phyloP scores from a whole-genome alignment of 2,888 invertebrate species.

The Dicranocentrus wangi region DNA sequence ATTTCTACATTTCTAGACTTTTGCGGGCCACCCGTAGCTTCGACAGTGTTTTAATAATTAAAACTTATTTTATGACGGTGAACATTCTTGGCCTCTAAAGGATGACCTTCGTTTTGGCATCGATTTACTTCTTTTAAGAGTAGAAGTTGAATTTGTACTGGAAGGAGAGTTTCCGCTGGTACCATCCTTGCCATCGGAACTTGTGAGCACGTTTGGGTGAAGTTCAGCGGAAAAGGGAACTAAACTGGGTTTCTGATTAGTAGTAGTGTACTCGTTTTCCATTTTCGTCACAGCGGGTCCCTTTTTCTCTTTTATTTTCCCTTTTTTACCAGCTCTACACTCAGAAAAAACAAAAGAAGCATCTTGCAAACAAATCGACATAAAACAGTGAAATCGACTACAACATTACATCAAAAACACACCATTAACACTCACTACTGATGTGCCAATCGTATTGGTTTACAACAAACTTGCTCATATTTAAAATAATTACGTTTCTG shows the following conservation, averaged over 20 bases:
- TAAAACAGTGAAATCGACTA: background rate
- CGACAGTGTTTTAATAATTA: too few species aligned
- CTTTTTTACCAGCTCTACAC: slow-evolving; percentile 69
- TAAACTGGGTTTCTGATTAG: slow-evolving; percentile 39
- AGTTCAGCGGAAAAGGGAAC: slow-evolving; percentile 56
- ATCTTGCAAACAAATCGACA: slow-evolving; percentile 34
- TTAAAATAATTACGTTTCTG: too few species aligned
- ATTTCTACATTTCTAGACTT: too few species aligned
- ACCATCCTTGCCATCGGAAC: slow-evolving; percentile 22
- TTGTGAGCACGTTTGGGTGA: slow-evolving; percentile 34
- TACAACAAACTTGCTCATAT: too few species aligned
- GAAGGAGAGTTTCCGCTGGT: slow-evolving; percentile 9
- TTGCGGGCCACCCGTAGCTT: too few species aligned
- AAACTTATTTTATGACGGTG: slow-evolving; percentile 70
- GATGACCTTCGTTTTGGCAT: slow-evolving; percentile 71
- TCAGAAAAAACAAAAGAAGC: slow-evolving; percentile 66
- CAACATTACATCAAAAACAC: too few species aligned
- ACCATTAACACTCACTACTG: too few species aligned
- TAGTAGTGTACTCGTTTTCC: slow-evolving; percentile 32
- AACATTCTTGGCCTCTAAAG: slow-evolving; percentile 70
- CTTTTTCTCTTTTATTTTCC: slow-evolving; percentile 61
- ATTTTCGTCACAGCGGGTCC: slow-evolving; percentile 28
- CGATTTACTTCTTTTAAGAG: slow-evolving; percentile 71
- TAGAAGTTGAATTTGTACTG: slow-evolving; percentile 40
- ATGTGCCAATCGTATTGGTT: too few species aligned